These are phyloP conservation scores for Lota lota DNA, from an alignment of 2,113 vertebrate genomes.

Conservation along the genomic window DNA sequence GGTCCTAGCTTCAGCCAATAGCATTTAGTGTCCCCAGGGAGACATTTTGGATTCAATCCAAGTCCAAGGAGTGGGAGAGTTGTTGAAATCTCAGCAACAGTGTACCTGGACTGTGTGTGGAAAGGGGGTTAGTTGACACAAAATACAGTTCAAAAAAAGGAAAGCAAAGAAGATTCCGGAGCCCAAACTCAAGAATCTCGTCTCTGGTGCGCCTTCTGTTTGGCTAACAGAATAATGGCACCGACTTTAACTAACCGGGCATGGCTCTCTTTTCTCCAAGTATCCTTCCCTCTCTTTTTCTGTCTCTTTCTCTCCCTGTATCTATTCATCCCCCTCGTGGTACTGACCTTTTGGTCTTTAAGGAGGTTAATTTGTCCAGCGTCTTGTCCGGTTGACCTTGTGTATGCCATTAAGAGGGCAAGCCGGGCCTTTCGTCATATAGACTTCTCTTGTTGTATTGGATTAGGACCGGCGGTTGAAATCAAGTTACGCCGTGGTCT, in stretches of 20 bases:
- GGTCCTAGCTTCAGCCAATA: constrained; percentile 8
- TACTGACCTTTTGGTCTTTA: constrained; percentile 67
- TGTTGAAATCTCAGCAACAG: not conserved
- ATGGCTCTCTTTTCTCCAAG: constrained; percentile 11
- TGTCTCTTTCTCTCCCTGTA: constrained; percentile 18
- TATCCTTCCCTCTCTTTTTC: constrained; percentile 12
- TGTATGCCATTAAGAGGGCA: constrained; percentile 73
- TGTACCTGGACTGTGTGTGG: not conserved
- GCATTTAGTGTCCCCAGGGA: no score
- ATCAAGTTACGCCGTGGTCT: constrained; percentile 73
- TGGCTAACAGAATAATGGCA: constrained; percentile 17
- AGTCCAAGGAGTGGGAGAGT: not conserved
- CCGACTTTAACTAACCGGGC: no score
- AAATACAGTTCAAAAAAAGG: not conserved
- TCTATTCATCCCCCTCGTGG: constrained; percentile 38
- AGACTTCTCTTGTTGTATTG: constrained; percentile 71
- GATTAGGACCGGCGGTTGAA: constrained; percentile 75
- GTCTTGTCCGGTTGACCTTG: constrained; percentile 74
- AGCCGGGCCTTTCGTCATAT: constrained; percentile 74
- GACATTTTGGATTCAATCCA: no score
- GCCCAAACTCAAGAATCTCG: constrained; percentile 35
- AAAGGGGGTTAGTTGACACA: constrained; percentile 1
- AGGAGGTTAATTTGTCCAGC: constrained; percentile 69
- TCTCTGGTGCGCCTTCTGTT: constrained; percentile 43
- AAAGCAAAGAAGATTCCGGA: constrained; percentile 8